These are phyloP conservation scores for Sisor rabdophorus DNA, from an alignment of 2,113 vertebrate genomes.

Conservation along the genomic window DNA sequence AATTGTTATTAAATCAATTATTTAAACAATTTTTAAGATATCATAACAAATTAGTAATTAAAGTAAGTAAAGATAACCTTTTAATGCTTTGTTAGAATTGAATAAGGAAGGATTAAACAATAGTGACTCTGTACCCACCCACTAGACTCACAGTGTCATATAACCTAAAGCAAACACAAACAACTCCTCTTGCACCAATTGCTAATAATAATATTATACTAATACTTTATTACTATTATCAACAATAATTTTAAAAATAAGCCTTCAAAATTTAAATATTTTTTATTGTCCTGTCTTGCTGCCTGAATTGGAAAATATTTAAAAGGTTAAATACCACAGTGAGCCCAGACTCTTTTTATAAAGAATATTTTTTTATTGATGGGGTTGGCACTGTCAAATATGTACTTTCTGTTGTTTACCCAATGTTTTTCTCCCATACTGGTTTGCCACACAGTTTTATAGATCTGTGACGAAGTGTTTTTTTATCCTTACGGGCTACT, in stretches of 20 bases:
- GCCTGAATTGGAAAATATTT: background rate
- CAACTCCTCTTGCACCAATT: background rate
- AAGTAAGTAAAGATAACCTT: too few relatives aligned
- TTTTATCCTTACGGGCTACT: constrained; percentile 54
- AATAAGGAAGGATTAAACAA: constrained; percentile 66
- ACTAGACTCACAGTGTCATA: constrained; percentile 60
- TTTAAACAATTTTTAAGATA: too few relatives aligned
- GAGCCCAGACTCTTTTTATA: background rate
- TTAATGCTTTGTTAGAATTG: constrained; percentile 1
- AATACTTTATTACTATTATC: too few relatives aligned
- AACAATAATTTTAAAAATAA: too few relatives aligned
- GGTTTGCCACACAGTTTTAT: constrained; percentile 63
- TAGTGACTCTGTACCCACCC: constrained; percentile 53
- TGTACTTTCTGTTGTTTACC: constrained; percentile 33
- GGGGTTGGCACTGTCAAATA: background rate
- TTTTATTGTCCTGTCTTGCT: too few relatives aligned
- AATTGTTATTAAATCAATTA: too few relatives aligned
- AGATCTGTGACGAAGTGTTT: constrained; percentile 62
- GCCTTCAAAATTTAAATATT: constrained; percentile 4
- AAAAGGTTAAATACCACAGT: background rate
- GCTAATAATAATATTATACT: background rate
- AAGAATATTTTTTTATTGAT: background rate
- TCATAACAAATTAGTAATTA: too few relatives aligned
- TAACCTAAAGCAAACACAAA: constrained; percentile 13
- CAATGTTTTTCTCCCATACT: constrained; percentile 46